Evolutionary conservation across 2,113 vertebrate species (phyloP).

Genomic region (Caranx melampygus): DNA sequence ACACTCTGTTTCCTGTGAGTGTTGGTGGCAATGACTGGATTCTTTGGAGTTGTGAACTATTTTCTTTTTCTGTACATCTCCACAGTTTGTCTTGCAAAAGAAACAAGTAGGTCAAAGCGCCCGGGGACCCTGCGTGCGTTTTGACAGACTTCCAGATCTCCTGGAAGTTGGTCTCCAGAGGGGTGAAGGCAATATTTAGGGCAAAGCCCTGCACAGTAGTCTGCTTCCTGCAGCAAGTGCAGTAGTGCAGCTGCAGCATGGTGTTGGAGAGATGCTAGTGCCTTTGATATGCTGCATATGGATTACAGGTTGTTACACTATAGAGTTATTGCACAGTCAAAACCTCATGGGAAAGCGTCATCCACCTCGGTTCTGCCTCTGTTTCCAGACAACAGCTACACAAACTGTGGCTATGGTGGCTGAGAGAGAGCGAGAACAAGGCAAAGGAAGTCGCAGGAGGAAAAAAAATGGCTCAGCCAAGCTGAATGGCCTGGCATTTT

Average conservation of each 20-base stretch:
- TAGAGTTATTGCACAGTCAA: background rate
- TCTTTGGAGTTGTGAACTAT: constrained; percentile 22
- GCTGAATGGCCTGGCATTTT: constrained; percentile 56
- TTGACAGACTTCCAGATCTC: constrained; percentile 70
- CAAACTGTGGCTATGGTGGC: constrained; percentile 34
- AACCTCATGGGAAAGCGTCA: constrained; percentile 25
- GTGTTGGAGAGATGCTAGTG: background rate
- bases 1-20: background rate
- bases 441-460: constrained; percentile 46
- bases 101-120: constrained; percentile 76
- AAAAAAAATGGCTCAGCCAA: constrained; percentile 34
- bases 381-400: constrained; percentile 44
- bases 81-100: constrained; percentile 45
- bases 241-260: background rate
- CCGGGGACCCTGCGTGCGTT: constrained; percentile 58
- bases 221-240: constrained; percentile 26
- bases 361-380: constrained; percentile 9
- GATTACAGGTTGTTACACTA: constrained; percentile 4
- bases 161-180: constrained; percentile 62
- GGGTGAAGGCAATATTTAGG: constrained; percentile 65
- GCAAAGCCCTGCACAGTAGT: constrained; percentile 50
- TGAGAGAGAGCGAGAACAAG: constrained; percentile 28
- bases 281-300: constrained; percentile 3
- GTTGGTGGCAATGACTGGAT: background rate
- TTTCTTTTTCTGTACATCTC: constrained; percentile 32